These are phyloP conservation scores for Ciconia stormi DNA, from an alignment of 2,113 vertebrate genomes.

Conservation along the genomic window DNA sequence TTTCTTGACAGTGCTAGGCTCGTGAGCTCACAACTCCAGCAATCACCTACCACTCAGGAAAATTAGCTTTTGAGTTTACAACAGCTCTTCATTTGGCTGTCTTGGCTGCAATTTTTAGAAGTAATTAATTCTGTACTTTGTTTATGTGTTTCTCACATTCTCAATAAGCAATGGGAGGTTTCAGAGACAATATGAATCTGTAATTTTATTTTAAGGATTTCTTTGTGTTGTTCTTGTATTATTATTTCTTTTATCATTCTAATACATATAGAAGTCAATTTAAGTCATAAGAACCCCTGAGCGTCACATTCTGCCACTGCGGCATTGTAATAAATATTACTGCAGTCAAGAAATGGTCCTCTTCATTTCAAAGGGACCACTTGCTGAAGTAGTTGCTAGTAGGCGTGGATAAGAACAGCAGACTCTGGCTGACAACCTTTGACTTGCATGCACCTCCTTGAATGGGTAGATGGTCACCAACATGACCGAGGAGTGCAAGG, in stretches of 20 bases:
- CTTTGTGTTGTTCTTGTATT: background rate
- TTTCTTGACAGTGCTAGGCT: background rate
- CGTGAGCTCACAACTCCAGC: background rate
- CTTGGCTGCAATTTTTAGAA: background rate
- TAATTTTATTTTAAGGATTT: background rate
- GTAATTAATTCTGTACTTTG: background rate
- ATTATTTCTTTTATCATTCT: background rate
- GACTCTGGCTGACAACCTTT: background rate
- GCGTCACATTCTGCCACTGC: background rate
- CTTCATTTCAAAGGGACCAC: background rate
- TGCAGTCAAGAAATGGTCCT: background rate
- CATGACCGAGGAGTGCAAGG: background rate
- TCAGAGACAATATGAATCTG: background rate
- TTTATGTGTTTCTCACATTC: background rate
- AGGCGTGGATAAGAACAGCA: background rate
- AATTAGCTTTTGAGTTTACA: conserved; percentile 17
- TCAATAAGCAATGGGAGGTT: background rate
- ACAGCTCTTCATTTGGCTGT: background rate
- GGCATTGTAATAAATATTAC: background rate
- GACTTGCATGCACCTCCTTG: background rate
- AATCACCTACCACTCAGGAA: background rate
- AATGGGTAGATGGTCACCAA: background rate
- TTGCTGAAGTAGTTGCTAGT: background rate
- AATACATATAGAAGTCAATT: background rate
- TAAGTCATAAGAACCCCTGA: background rate